phyloP scores from a whole-genome alignment of 2,797 vertebrate genomes.

The Phrynocephalus vlangalii region DNA sequence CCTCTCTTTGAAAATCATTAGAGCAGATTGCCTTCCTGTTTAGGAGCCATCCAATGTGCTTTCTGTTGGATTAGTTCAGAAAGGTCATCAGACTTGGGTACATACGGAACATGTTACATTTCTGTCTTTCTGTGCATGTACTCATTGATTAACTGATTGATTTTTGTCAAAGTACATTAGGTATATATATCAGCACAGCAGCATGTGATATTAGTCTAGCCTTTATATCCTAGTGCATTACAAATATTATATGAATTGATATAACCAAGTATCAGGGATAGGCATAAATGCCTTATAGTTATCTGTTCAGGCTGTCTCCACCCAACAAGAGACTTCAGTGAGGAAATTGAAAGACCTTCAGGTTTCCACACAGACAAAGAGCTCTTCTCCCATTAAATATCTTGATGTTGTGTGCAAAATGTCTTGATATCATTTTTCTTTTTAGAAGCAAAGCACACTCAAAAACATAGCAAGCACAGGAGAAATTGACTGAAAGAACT shows the following conservation, averaged over 20 bases:
- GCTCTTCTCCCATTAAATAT: too few species aligned
- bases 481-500: too few species aligned
- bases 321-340: too few species aligned
- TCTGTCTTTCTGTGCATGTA: neutral
- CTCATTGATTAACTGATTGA: neutral
- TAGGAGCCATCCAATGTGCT: slow-evolving; percentile 30
- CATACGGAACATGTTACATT: neutral
- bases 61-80: neutral
- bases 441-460: too few species aligned
- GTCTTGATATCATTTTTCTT: too few species aligned
- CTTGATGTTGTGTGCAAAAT: too few species aligned
- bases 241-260: neutral
- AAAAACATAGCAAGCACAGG: too few species aligned
- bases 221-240: neutral
- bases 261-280: too few species aligned
- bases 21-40: neutral
- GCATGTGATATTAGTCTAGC: neutral
- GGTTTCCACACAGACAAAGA: too few species aligned
- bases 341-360: too few species aligned
- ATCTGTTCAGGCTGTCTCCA: too few species aligned
- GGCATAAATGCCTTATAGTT: too few species aligned
- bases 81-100: neutral
- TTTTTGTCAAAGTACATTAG: neutral
- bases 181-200: neutral
- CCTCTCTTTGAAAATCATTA: neutral